phyloP scores from a whole-genome alignment of 2,888 invertebrate species.

The Laothoe populi region DNA sequence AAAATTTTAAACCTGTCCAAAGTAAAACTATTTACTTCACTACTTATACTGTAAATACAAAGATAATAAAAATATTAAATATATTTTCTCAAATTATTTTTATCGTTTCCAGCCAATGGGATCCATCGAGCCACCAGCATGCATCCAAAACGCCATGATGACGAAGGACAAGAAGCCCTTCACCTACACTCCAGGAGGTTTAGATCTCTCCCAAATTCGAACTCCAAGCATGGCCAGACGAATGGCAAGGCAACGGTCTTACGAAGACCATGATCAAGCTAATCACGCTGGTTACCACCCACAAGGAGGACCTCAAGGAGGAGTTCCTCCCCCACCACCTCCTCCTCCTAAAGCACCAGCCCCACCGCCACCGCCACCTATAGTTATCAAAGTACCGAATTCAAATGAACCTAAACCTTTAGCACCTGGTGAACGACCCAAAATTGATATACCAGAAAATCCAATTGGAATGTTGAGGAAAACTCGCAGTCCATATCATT shows the following conservation, averaged over 20 bases:
- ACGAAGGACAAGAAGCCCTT: slow-evolving; percentile 98
- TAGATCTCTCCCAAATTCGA: slow-evolving; percentile 94
- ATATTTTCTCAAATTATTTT: not conserved
- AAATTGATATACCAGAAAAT: slow-evolving; percentile 90
- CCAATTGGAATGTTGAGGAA: slow-evolving; percentile 89
- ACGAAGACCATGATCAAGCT: slow-evolving; percentile 81
- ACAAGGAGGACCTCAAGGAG: slow-evolving; percentile 54
- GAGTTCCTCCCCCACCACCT: slow-evolving; percentile 63
- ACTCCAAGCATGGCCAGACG: slow-evolving; percentile 95
- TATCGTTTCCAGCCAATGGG: slow-evolving; percentile 76
- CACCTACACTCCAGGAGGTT: slow-evolving; percentile 97
- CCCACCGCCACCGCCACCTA: slow-evolving; percentile 86
- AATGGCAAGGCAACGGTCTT: slow-evolving; percentile 86
- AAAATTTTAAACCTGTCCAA: no score
- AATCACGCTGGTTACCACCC: slow-evolving; percentile 60
- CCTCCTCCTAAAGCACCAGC: slow-evolving; percentile 77
- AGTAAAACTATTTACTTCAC: no score
- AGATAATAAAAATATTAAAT: no score
- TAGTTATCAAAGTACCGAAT: slow-evolving; percentile 82
- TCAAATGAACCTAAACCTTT: slow-evolving; percentile 81
- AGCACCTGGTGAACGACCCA: slow-evolving; percentile 86
- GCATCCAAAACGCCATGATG: slow-evolving; percentile 97
- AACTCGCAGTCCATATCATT: slow-evolving; percentile 88
- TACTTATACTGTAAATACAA: no score
- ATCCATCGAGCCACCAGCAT: slow-evolving; percentile 90